phyloP scores from a whole-genome alignment of 2,113 vertebrate genomes.

The Ancistrus triradiatus region DNA sequence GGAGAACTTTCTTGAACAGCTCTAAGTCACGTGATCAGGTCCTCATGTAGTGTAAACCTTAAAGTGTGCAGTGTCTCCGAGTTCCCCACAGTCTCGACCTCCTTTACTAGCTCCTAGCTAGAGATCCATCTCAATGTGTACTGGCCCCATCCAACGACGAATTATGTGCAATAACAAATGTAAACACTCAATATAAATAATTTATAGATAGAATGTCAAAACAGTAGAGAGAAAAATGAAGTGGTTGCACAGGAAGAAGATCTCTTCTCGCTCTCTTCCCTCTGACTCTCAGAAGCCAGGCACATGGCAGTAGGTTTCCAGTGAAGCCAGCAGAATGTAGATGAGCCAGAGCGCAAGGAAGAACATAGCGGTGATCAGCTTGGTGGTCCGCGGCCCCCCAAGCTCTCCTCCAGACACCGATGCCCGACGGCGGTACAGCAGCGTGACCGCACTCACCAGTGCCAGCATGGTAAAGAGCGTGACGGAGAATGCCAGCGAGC shows the following conservation, averaged over 20 bases:
- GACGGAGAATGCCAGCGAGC: conserved; percentile 78
- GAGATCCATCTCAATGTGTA: conserved; percentile 14
- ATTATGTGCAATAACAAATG: conserved; percentile 38
- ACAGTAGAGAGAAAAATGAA: conserved; percentile 28
- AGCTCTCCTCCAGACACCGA: conserved; percentile 70
- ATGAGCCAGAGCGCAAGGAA: conserved; percentile 73
- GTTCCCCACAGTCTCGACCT: conserved; percentile 7
- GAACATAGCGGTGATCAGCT: conserved; percentile 70
- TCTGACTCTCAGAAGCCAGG: conserved; percentile 64
- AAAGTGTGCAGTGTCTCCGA: not conserved
- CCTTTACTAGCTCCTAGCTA: conserved; percentile 19
- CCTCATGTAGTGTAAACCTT: conserved; percentile 19
- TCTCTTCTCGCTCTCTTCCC: not conserved
- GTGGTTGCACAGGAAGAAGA: conserved; percentile 30
- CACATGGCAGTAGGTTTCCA: conserved; percentile 77
- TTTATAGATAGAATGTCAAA: conserved; percentile 30
- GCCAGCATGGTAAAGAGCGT: conserved; percentile 77
- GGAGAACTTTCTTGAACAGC: conserved; percentile 11
- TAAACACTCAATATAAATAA: conserved; percentile 44
- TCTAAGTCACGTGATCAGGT: not conserved
- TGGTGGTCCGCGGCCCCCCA: conserved; percentile 73
- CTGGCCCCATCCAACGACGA: conserved; percentile 30
- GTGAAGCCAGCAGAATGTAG: conserved; percentile 74
- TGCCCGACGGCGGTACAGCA: conserved; percentile 74
- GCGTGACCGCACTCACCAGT: conserved; percentile 56